These are phyloP conservation scores for Setophaga kirtlandii DNA, from an alignment of 2,113 vertebrate species.

Conservation along the genomic window DNA sequence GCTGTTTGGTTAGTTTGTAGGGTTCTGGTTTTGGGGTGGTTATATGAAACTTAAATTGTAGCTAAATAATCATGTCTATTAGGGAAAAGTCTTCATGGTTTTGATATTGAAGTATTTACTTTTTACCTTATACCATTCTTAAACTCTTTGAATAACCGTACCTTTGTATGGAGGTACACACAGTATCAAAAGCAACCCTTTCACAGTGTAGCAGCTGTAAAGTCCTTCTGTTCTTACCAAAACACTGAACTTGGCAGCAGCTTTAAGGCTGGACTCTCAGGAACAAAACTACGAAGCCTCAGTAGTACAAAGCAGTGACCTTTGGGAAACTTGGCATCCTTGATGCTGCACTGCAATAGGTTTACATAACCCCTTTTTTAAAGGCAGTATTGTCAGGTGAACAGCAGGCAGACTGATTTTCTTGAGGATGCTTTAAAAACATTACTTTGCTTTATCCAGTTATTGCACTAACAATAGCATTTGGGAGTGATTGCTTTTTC, in stretches of 20 bases:
- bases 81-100: not conserved
- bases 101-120: not conserved
- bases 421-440: not conserved
- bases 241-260: not conserved
- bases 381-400: not conserved
- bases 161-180: not conserved
- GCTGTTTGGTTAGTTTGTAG: not conserved
- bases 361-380: not conserved
- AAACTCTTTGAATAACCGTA: not conserved
- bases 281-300: not conserved
- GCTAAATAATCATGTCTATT: not conserved
- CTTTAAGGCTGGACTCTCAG: not conserved
- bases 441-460: not conserved
- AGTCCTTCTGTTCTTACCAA: not conserved
- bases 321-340: not conserved
- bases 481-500: not conserved
- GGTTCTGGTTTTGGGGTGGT: accelerated
- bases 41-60: not conserved
- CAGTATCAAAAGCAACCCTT: not conserved
- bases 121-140: not conserved
- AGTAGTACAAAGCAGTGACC: not conserved
- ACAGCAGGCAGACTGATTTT: not conserved
- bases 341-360: not conserved
- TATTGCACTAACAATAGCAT: not conserved
- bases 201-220: not conserved